A percentile compares a stretch with the other conserved stretches of the same genome.
Evolutionary conservation across 2,113 vertebrate species (phyloP).

Genomic region (Holacanthus passer): DNA sequence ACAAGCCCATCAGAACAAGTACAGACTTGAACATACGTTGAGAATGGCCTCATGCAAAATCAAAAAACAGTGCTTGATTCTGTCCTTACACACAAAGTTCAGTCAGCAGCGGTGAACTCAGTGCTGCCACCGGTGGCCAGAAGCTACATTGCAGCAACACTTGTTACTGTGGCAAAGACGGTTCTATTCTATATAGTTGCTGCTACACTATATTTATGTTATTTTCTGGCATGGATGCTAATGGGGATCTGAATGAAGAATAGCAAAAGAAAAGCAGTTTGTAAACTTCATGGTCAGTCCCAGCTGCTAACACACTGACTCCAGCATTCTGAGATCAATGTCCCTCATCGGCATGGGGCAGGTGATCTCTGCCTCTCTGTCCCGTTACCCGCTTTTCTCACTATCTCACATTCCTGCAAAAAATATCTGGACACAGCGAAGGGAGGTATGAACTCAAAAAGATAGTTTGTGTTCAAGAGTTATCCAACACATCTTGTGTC

Average conservation of each 20-base stretch:
- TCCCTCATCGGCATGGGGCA: slow-evolving; percentile 52
- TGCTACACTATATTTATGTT: not conserved
- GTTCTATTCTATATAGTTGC: too few species aligned
- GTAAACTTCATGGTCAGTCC: not conserved
- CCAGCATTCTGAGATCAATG: slow-evolving; percentile 17
- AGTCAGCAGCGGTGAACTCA: not conserved
- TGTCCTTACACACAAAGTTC: too few species aligned
- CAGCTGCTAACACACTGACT: slow-evolving; percentile 10
- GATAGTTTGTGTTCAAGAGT: slow-evolving; percentile 4
- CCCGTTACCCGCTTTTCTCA: slow-evolving; percentile 35
- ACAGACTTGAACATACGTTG: not conserved
- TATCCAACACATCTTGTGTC: slow-evolving; percentile 19
- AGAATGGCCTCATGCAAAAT: not conserved
- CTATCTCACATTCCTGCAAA: slow-evolving; percentile 46
- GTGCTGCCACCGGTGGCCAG: not conserved
- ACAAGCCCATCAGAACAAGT: not conserved
- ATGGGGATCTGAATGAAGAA: not conserved
- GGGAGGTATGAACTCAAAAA: slow-evolving; percentile 21
- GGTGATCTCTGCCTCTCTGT: slow-evolving; percentile 36
- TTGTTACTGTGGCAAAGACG: too few species aligned
- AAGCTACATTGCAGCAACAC: not conserved
- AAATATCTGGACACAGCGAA: slow-evolving; percentile 6
- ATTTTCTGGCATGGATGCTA: not conserved
- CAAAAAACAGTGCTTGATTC: not conserved
- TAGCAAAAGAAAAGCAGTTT: not conserved